These are phyloP conservation scores for Nomada flava DNA, from an alignment of 2,888 invertebrate genomes.

Conservation along the genomic window DNA sequence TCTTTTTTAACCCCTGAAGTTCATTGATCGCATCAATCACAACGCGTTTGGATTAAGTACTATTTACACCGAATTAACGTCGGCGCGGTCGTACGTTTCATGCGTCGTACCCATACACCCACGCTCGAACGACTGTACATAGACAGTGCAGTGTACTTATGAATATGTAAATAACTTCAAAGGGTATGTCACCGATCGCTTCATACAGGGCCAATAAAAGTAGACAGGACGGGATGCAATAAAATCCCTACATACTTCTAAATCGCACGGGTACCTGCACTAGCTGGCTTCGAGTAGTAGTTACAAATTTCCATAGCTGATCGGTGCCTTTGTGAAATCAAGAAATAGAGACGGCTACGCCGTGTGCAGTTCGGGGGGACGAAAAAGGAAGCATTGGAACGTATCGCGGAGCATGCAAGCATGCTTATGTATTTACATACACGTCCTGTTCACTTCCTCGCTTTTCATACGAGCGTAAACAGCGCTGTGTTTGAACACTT, in stretches of 20 bases:
- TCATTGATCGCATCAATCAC: neutral
- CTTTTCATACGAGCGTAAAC: conserved; percentile 38
- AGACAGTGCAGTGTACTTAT: conserved; percentile 21
- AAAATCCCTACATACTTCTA: conserved; percentile 62
- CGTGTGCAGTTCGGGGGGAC: conserved; percentile 6
- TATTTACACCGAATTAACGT: conserved; percentile 27
- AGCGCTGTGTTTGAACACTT: conserved; percentile 13
- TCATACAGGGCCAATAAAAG: conserved; percentile 66
- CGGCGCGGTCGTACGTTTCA: neutral
- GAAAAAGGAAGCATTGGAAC: conserved; percentile 20
- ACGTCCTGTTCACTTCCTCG: conserved; percentile 20
- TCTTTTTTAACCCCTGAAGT: too few species aligned
- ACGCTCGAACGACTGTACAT: neutral
- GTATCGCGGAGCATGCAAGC: conserved; percentile 30
- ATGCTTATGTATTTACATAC: conserved; percentile 28
- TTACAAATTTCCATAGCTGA: conserved; percentile 70
- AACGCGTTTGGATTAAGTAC: conserved; percentile 8
- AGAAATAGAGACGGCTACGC: conserved; percentile 46
- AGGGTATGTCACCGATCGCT: conserved; percentile 55
- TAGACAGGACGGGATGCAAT: conserved; percentile 63
- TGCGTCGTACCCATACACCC: neutral
- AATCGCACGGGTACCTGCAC: conserved; percentile 64
- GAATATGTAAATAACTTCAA: conserved; percentile 59
- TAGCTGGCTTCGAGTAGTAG: conserved; percentile 62
- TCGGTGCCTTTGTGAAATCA: conserved; percentile 68